Evolutionary conservation across 1,140 invertebrate species (phyloP).

Genomic region (Ruditapes philippinarum): DNA sequence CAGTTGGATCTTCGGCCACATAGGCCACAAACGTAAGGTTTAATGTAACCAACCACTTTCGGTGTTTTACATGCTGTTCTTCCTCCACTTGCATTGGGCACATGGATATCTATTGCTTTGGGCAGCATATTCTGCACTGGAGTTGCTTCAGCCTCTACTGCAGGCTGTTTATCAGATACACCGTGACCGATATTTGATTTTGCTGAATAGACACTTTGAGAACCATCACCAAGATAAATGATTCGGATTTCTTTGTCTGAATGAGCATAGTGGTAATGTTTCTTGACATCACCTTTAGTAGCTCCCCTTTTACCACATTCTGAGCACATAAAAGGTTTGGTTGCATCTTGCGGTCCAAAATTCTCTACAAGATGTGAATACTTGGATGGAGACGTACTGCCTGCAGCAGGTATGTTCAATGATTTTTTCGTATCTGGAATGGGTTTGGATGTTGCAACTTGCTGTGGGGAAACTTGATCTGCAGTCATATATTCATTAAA

Average conservation of each 20-base stretch:
- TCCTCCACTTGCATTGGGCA: not conserved
- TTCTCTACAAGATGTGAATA: constrained; percentile 56
- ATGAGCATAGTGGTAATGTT: constrained; percentile 84
- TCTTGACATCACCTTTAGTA: constrained; percentile 80
- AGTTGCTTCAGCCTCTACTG: not conserved
- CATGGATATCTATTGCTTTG: not conserved
- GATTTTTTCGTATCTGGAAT: not conserved
- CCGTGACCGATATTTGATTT: constrained; percentile 4
- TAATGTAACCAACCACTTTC: constrained; percentile 82
- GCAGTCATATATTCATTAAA: not conserved
- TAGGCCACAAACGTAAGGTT: constrained; percentile 96
- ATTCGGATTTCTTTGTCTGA: constrained; percentile 80
- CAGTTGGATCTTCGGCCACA: constrained; percentile 97
- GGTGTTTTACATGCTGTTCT: constrained; percentile 68
- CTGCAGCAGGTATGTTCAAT: not conserved
- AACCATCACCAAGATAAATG: constrained; percentile 74
- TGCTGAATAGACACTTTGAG: constrained; percentile 55
- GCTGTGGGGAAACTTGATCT: not conserved
- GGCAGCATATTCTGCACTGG: not conserved
- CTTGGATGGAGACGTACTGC: constrained; percentile 53
- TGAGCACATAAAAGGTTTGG: constrained; percentile 79
- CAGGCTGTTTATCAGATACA: not conserved
- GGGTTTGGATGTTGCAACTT: not conserved
- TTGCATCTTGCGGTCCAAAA: constrained; percentile 27
- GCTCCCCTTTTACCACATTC: constrained; percentile 80